A percentile compares a stretch with the other conserved stretches of the same genome.
Conservation (phyloP, 1,140 invertebrate species). For the Lucilia sericata region DNA sequence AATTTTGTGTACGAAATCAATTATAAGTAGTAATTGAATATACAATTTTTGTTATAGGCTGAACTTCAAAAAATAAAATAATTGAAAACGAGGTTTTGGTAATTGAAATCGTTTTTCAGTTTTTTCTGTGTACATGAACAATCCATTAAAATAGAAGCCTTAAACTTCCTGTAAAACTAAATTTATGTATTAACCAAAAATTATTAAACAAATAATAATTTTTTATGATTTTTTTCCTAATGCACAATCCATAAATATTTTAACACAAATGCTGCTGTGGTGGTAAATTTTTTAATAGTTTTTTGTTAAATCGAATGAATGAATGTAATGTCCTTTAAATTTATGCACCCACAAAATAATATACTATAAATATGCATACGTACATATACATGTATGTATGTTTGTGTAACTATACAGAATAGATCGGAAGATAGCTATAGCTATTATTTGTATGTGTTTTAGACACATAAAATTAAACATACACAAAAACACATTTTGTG, state of each 20-base stretch:
- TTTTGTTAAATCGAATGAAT: not conserved
- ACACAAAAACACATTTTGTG: not conserved
- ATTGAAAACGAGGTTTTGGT: too few species aligned
- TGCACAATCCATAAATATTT: not conserved
- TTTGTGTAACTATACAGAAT: too few species aligned
- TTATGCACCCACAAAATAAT: conserved; percentile 22
- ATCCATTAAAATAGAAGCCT: not conserved
- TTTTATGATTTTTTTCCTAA: not conserved
- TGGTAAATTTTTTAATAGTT: not conserved
- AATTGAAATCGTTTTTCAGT: too few species aligned
- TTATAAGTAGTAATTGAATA: too few species aligned
- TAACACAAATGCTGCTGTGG: not conserved
- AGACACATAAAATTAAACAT: not conserved
- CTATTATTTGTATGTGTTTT: not conserved
- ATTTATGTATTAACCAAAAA: not conserved
- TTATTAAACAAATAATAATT: not conserved
- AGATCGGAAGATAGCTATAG: too few species aligned
- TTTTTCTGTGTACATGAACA: too few species aligned
- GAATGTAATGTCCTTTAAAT: conserved; percentile 24
- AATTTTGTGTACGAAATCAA: too few species aligned
- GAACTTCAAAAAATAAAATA: too few species aligned
- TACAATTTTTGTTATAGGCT: too few species aligned
- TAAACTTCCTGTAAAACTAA: not conserved
- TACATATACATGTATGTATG: too few species aligned
- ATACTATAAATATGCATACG: not conserved